These are phyloP conservation scores for Alectoris magna DNA, from an alignment of 2,797 vertebrate genomes.

Conservation along the genomic window DNA sequence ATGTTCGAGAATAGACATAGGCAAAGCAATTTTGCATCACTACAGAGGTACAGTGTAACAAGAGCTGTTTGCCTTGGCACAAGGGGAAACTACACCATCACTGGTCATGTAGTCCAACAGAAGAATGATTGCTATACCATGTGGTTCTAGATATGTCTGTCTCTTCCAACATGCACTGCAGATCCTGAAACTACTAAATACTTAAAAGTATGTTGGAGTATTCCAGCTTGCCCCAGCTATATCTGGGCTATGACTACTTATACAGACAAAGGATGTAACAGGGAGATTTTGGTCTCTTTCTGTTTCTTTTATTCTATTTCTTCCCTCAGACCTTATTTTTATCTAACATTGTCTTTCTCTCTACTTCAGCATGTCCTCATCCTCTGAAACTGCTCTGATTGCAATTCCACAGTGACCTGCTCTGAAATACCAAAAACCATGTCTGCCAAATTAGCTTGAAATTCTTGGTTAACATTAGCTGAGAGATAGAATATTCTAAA, in stretches of 20 bases:
- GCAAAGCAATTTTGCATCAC: neutral
- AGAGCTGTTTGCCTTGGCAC: neutral
- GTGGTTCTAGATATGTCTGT: neutral
- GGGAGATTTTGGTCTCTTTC: neutral
- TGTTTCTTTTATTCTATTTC: neutral
- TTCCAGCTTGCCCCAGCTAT: neutral
- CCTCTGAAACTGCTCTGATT: neutral
- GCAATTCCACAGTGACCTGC: neutral
- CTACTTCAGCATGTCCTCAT: neutral
- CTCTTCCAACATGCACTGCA: neutral
- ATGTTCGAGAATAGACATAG: neutral
- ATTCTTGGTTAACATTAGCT: neutral
- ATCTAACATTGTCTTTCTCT: neutral
- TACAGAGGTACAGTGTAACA: neutral
- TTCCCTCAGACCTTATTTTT: neutral
- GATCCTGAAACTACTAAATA: neutral
- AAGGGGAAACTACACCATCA: neutral
- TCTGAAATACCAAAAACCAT: neutral
- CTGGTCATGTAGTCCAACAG: neutral
- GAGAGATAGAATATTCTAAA: neutral
- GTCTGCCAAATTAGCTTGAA: neutral
- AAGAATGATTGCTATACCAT: neutral
- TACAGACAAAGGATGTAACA: neutral
- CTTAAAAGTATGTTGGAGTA: neutral
- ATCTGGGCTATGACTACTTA: neutral